Base-by-base conservation (phyloP, 2,888 invertebrate genomes). In the Stenodera caucasica region DNA sequence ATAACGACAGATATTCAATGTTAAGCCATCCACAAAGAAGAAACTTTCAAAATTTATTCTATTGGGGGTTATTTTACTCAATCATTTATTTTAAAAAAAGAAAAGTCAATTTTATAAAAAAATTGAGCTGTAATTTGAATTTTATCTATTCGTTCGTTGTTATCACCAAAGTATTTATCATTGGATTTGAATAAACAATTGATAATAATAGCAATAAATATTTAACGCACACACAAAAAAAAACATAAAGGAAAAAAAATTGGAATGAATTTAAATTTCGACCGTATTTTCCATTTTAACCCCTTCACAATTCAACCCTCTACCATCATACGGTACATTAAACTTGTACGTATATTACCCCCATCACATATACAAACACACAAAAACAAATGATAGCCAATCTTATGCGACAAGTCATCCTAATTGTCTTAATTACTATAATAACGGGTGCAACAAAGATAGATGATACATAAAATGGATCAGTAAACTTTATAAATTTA, bases 401-500 rank as follows among this genome's bases (percentile, higher is more conserved):
- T 63, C 63, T 18, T 54, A 53, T 45, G 52, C 60, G 56, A 63
- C 63, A 63, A 57, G 57, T 52, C 18, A 49, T 52, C 53, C 50
- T 60, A 60, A 63, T 63, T 55, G 54, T 54, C 57, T 63, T 63
- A 63, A 63, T 63, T 63, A 40, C 9, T 9, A 18, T 40, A 40
- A 8, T 0, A 37, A 2, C 2, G 7, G 9, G 40, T 18, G 3
- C 0, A 40, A 40, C 18, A 40, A 18, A 40, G 37, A 37, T 14
- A 37, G 37, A 63, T 60, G 57, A 63, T 53, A 54, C 56, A 33
- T 30, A 45, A 21, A 33, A 23, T 37, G 37, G 37, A 52, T 29
- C 21, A 51, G 37, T 60, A 63, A 63, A 64, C 57, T 64, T 64
- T 61, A 64, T 59, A n/a, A 58, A 59, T 64, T 37, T 64, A 61